Conservation (phyloP, 2,888 invertebrate genomes). For the Anarsia innoxiella region DNA sequence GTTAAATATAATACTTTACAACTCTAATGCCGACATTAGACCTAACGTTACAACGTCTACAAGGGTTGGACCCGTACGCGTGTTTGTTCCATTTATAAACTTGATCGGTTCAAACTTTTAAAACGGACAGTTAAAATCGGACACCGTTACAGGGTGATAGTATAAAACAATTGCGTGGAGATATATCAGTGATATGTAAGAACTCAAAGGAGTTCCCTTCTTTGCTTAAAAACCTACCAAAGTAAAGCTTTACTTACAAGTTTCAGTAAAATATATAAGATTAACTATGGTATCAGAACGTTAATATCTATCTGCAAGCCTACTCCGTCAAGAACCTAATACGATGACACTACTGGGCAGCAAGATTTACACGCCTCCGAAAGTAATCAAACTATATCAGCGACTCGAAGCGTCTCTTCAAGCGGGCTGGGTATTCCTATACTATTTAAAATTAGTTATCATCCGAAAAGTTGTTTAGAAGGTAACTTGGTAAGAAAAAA, state of each 20-base stretch:
- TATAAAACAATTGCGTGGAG: constrained; percentile 64
- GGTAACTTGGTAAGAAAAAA: constrained; percentile 58
- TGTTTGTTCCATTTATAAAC: constrained; percentile 57
- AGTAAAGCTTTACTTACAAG: constrained; percentile 67
- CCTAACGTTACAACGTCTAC: constrained; percentile 67
- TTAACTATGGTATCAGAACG: constrained; percentile 50
- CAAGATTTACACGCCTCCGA: background rate
- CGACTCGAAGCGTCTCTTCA: constrained; percentile 20
- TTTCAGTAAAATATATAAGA: constrained; percentile 52
- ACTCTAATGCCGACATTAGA: constrained; percentile 69
- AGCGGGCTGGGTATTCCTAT: constrained; percentile 25
- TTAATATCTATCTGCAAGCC: background rate
- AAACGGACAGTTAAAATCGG: constrained; percentile 54
- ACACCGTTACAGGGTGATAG: constrained; percentile 43
- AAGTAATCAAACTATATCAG: no score
- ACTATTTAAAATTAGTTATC: constrained; percentile 28
- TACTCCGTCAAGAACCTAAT: no score
- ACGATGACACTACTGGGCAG: no score
- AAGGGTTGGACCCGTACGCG: constrained; percentile 73
- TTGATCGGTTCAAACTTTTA: constrained; percentile 41
- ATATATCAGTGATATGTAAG: constrained; percentile 74
- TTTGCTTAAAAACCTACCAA: constrained; percentile 58
- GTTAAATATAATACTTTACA: constrained; percentile 57
- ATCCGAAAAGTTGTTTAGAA: constrained; percentile 30
- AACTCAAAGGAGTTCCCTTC: constrained; percentile 68